Percentiles rank a stretch among this genome's conserved stretches.
These are phyloP conservation scores for Myxocyprinus asiaticus DNA, from an alignment of 2,113 vertebrate species.

Conservation along the genomic window DNA sequence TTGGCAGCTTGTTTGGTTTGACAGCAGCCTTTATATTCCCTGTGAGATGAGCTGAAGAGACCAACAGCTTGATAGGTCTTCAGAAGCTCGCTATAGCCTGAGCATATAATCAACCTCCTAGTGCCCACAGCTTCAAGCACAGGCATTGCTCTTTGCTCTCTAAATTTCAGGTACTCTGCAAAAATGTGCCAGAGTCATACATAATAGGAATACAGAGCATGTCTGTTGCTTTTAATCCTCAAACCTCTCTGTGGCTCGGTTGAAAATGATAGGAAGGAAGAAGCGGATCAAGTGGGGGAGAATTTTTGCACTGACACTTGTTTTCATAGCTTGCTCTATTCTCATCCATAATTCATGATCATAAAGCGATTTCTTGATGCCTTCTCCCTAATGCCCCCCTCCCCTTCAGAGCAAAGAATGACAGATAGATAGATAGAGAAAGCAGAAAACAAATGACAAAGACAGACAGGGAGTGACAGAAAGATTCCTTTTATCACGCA, in stretches of 20 bases:
- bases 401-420: conserved; percentile 42
- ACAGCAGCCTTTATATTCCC: background rate
- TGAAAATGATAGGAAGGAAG: conserved; percentile 46
- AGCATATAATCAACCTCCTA: conserved; percentile 43
- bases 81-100: conserved; percentile 18
- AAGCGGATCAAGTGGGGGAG: conserved; percentile 56
- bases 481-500: background rate
- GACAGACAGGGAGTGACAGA: background rate
- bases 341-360: conserved; percentile 76
- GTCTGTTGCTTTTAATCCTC: conserved; percentile 28
- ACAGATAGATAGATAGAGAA: conserved; percentile 18
- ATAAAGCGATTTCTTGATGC: conserved; percentile 70
- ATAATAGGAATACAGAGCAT: conserved; percentile 13
- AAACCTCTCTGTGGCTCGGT: conserved; percentile 7
- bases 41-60: conserved; percentile 1
- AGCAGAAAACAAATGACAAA: conserved; percentile 15
- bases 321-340: conserved; percentile 60
- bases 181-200: background rate
- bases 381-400: conserved; percentile 64
- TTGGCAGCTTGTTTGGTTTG: conserved; percentile 43
- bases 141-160: conserved; percentile 20
- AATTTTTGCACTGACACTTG: conserved; percentile 62
- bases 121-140: conserved; percentile 12
- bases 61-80: conserved; percentile 32
- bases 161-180: conserved; percentile 30